Percentiles rank a stretch among this genome's conserved stretches.
Evolutionary conservation across 2,797 vertebrate genomes (phyloP).

Genomic region (Pygocentrus nattereri): DNA sequence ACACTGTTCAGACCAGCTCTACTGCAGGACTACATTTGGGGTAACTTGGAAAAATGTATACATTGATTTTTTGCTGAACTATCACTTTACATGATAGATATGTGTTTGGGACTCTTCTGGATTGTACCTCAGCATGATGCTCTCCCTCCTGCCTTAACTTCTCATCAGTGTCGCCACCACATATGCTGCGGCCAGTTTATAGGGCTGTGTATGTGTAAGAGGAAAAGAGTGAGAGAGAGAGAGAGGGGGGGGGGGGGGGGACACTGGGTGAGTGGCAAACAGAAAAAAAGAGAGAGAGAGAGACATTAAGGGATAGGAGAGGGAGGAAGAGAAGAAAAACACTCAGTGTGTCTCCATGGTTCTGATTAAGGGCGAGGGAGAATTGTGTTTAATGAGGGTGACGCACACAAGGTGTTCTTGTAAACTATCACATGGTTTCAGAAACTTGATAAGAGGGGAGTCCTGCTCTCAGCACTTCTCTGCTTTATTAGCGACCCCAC

Average conservation of each 20-base stretch:
- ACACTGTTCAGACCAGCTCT: too few species aligned
- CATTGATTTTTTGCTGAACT: background rate
- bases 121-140: background rate
- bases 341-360: conserved; percentile 73
- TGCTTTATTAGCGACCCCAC: conserved; percentile 89
- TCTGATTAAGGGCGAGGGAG: conserved; percentile 87
- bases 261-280: background rate
- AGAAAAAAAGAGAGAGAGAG: background rate
- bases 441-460: conserved; percentile 97
- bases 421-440: conserved; percentile 98
- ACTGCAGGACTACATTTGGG: too few species aligned
- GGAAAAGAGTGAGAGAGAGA: background rate
- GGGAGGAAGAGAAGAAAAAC: conserved; percentile 24
- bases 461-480: conserved; percentile 89
- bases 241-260: background rate
- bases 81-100: background rate
- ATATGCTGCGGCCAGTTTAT: background rate
- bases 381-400: conserved; percentile 94
- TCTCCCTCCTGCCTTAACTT: background rate
- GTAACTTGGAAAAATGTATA: too few species aligned
- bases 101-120: background rate
- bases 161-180: background rate
- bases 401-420: conserved; percentile 94
- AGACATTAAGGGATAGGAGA: conserved; percentile 17
- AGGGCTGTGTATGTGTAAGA: background rate